phyloP scores from a whole-genome alignment of 2,888 invertebrate genomes.

The Trichopoda pennipes region DNA sequence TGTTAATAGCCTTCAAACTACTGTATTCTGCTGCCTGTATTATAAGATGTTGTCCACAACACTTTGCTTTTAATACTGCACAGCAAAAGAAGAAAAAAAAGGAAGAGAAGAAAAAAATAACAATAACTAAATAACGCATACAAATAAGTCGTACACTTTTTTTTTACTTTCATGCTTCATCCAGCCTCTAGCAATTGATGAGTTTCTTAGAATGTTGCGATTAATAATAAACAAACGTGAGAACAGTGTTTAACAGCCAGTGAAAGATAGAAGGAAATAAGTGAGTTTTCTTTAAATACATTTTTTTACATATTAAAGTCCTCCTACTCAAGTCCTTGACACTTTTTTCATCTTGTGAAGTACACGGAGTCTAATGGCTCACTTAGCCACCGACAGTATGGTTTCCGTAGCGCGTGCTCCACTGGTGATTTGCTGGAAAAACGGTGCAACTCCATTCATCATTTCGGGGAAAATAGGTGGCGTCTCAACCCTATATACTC shows the following conservation, averaged over 20 bases:
- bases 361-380: no score
- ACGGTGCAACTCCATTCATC: no score
- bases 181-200: conserved; percentile 44
- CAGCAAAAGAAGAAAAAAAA: neutral
- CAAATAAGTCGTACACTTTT: conserved; percentile 19
- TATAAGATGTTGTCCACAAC: conserved; percentile 37
- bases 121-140: conserved; percentile 3
- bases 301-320: no score
- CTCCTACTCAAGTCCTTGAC: no score
- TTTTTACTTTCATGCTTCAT: no score
- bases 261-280: no score
- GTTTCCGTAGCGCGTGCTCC: no score
- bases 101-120: conserved; percentile 10
- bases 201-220: conserved; percentile 48
- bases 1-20: conserved; percentile 1
- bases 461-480: no score
- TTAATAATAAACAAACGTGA: conserved; percentile 62
- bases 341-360: no score
- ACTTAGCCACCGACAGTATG: no score
- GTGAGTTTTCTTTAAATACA: neutral
- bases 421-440: no score
- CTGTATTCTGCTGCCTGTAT: conserved; percentile 11
- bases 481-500: no score
- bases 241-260: conserved; percentile 42
- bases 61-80: conserved; percentile 52